phyloP scores from a whole-genome alignment of 2,113 vertebrate species.

The Dissostichus mawsoni region DNA sequence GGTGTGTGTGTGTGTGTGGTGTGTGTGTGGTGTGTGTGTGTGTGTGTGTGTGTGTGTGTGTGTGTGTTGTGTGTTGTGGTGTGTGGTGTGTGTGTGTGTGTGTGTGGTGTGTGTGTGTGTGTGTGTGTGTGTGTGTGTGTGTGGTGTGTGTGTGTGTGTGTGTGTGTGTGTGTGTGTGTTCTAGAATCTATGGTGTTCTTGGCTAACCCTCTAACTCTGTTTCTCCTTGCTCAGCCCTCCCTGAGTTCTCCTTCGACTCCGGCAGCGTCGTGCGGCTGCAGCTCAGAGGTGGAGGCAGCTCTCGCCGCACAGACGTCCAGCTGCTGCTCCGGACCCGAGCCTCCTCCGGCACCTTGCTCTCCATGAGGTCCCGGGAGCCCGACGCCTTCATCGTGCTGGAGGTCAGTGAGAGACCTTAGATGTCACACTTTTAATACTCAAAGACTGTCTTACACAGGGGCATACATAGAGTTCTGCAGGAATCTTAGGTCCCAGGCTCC shows the following conservation, averaged over 20 bases:
- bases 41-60: slow-evolving; percentile 75
- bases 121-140: slow-evolving; percentile 21
- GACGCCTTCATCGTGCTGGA: slow-evolving; percentile 83
- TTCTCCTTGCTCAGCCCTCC: slow-evolving; percentile 78
- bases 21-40: slow-evolving; percentile 69
- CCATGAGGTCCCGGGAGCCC: slow-evolving; percentile 80
- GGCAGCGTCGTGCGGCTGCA: slow-evolving; percentile 85
- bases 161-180: no score
- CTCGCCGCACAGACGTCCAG: slow-evolving; percentile 81
- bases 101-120: neutral
- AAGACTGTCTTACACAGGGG: no score
- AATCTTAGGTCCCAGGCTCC: no score
- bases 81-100: no score
- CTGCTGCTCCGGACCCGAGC: slow-evolving; percentile 88
- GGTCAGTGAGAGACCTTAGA: slow-evolving; percentile 64
- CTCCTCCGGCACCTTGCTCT: slow-evolving; percentile 83
- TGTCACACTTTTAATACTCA: no score
- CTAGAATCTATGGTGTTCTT: no score
- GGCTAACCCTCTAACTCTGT: neutral
- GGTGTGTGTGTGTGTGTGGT: slow-evolving; percentile 70
- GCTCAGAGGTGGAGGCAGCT: slow-evolving; percentile 78
- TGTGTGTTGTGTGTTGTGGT: no score
- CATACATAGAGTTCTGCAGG: no score
- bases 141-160: neutral
- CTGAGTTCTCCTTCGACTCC: slow-evolving; percentile 89